These are phyloP conservation scores for Parasteatoda tepidariorum DNA, from an alignment of 1,140 invertebrate genomes.

Conservation along the genomic window DNA sequence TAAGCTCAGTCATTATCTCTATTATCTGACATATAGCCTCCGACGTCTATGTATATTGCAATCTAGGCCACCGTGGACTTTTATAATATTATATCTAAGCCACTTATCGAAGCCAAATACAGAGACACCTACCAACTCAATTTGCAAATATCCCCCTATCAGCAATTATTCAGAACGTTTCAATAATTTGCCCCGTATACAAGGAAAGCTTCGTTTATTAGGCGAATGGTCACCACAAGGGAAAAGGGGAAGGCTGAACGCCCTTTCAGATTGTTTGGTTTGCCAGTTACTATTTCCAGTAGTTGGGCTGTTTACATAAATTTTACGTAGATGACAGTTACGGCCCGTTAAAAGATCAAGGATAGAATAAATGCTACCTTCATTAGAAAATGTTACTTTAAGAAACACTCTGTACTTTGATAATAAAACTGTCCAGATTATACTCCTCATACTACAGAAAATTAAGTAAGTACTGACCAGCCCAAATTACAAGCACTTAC, in stretches of 20 bases:
- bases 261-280: not conserved
- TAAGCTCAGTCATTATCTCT: not conserved
- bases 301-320: conserved; percentile 40
- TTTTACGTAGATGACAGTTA: conserved; percentile 14
- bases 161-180: conserved; percentile 48
- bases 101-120: too few relatives aligned
- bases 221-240: conserved; percentile 22
- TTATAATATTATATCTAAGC: too few relatives aligned
- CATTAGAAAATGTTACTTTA: not conserved
- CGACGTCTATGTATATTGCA: too few relatives aligned
- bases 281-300: conserved; percentile 26
- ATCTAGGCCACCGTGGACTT: too few relatives aligned
- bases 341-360: conserved; percentile 6
- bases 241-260: not conserved
- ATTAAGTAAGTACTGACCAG: too few relatives aligned
- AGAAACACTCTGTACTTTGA: too few relatives aligned
- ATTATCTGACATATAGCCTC: not conserved
- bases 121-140: too few relatives aligned
- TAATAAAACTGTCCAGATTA: too few relatives aligned
- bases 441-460: too few relatives aligned
- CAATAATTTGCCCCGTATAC: conserved; percentile 31
- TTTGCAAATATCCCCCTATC: conserved; percentile 37
- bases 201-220: conserved; percentile 29
- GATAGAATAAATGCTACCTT: conserved; percentile 21
- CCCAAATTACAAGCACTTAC: too few relatives aligned